Base-by-base conservation (phyloP, 2,797 vertebrate genomes). In the Cichlasoma orientale region DNA sequence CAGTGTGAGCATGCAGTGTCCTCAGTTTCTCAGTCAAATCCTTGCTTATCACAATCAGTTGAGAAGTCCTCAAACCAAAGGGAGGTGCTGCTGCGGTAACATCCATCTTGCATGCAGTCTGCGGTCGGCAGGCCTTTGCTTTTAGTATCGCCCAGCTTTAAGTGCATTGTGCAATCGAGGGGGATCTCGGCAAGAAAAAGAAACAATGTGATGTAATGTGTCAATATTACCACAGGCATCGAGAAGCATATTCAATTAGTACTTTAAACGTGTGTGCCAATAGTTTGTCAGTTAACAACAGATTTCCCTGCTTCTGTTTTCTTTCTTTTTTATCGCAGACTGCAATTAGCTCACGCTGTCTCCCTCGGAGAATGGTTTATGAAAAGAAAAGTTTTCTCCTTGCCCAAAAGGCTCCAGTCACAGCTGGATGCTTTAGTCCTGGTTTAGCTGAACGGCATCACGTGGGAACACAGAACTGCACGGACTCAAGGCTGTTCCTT, bases 401-500 rank as follows among this genome's bases (percentile, higher is more conserved):
- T 1, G 1, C 23, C 61, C 27, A 66, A 55, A 78, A 82, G 79
- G 58, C 74, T 79, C 38, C 31, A 9, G 50, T 77, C 80, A 75
- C 72, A 85, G 87, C 66, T 61, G 52, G 57, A 56, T 19, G 54
- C 52, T 56, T 77, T 23, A 54, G 71, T 86, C 72, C 72, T 36
- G 54, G 18, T 68, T 50, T 29, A 50, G 57, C 14, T 50, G 27
- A 73, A 50, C 19, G 57, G 31, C n/a, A 4, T 68, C 41, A 19
- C n/a, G 4, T 61, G 63, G 66, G 50, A 52, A 19, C 70, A 14
- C 21, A 13, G 70, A 75, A 74, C 75, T 63, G 70, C 27, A 4
- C 41, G 50, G 76, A 5, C 56, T 84, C 44, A 21, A 0, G 55
- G 63, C 82, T 25, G 73, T 36, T 70, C 68, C 61, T 56, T 78